Evolutionary conservation across 2,888 invertebrate species (phyloP), one percentile per base, ranked within the genome.

Genomic region (Penaeus monodon): DNA sequence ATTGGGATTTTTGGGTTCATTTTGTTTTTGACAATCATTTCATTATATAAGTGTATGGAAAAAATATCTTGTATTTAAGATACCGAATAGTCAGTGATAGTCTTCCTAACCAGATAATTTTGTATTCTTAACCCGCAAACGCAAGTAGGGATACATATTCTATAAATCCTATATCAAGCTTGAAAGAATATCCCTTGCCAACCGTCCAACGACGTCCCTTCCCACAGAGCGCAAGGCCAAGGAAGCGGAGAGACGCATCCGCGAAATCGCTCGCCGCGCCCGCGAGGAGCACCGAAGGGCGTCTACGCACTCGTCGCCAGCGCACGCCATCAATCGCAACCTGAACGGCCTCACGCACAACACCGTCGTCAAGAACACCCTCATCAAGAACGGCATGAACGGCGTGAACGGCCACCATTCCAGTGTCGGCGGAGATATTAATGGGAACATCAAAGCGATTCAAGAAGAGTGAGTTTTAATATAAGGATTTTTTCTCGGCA

Each of bases 181-280:
- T 27, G 8, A 29, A 66, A 49, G 44, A 24, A 38, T 22, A 27
- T 22, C 44, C 33, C n/a, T 4, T 3, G 17, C 27, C n/a, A 66
- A 66, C 27, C 14, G 22, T 24, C 49, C 12, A 29, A 81, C 27
- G 63, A 70, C 27, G 65, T n/a, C n/a, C 33, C 17, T n/a, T 27
- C 14, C 92, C 92, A 0, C 92, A 95, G 95, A 95, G 91, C 94
- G 94, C 76, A 95, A 94, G 93, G 95, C 95, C 2, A 95, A 95
- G 92, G 94, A 95, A 92, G 95, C 95, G 0, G 95, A 95, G 91
- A 94, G 94, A 74, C 94, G 95, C 91, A 95, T 94, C 92, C 93
- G 95, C 22, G 94, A 95, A 92, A 95, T 95, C 74, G 95, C 95
- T 0, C 93, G 95, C 87, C 94, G 94, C 27, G 95, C 95, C 3